A percentile compares a stretch with the other conserved stretches of the same genome.
Conservation (phyloP, 2,113 vertebrate species). For the Acrocephalus kingi region DNA sequence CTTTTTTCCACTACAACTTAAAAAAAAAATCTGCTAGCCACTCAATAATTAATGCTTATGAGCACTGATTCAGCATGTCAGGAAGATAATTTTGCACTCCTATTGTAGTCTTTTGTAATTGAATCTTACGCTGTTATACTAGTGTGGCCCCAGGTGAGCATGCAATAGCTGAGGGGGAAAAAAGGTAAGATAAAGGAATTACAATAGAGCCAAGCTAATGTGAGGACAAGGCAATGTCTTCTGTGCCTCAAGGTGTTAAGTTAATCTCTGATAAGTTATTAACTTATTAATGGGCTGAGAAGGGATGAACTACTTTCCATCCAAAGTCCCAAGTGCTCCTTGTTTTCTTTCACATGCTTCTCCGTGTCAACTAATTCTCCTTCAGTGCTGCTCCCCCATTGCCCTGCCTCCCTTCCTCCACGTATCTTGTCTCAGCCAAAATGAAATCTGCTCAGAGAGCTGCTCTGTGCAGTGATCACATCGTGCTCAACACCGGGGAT, state of each 20-base stretch:
- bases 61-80: constrained; percentile 70
- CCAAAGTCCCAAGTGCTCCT: constrained; percentile 64
- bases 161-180: constrained; percentile 61
- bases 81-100: constrained; percentile 66
- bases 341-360: constrained; percentile 49
- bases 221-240: constrained; percentile 71
- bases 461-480: not conserved
- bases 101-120: constrained; percentile 77
- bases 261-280: constrained; percentile 78
- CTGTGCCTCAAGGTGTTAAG: constrained; percentile 75
- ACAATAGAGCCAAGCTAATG: constrained; percentile 71
- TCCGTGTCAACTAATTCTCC: constrained; percentile 59
- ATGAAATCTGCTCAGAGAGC: not conserved
- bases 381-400: not conserved
- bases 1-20: constrained; percentile 18
- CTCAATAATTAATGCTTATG: constrained; percentile 73
- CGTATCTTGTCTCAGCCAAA: not conserved
- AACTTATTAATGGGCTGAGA: constrained; percentile 76
- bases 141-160: constrained; percentile 72
- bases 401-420: not conserved
- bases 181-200: constrained; percentile 75
- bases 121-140: constrained; percentile 73
- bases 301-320: constrained; percentile 74
- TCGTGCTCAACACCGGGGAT: not conserved
- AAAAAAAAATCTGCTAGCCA: constrained; percentile 50